Percentiles rank a stretch among this genome's conserved stretches.
These are phyloP conservation scores for Sternarchorhynchus goeldii DNA, from an alignment of 2,797 vertebrate genomes.

Conservation along the genomic window DNA sequence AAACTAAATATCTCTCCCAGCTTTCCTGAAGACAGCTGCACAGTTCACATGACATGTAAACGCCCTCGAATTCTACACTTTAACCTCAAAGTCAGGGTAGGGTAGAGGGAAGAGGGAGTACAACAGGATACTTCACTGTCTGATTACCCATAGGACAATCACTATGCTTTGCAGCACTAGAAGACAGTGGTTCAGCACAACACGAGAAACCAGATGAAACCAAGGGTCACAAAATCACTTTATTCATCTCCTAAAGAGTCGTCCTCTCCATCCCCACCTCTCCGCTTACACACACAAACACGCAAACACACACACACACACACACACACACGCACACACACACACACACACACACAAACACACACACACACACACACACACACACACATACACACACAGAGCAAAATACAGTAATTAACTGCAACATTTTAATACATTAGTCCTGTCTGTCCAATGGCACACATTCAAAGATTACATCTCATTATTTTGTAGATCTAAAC, in stretches of 20 bases:
- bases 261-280: too few relatives aligned
- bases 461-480: constrained; percentile 50
- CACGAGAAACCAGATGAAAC: not conserved
- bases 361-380: not conserved
- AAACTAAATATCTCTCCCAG: too few relatives aligned
- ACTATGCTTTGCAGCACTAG: not conserved
- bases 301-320: too few relatives aligned
- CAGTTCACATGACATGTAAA: too few relatives aligned
- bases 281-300: too few relatives aligned
- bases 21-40: too few relatives aligned
- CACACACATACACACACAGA: constrained; percentile 13
- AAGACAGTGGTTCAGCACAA: not conserved
- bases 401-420: constrained; percentile 50
- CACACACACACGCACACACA: too few relatives aligned
- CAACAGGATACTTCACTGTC: too few relatives aligned
- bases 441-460: constrained; percentile 39
- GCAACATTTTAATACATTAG: constrained; percentile 45
- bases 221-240: constrained; percentile 22
- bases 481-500: constrained; percentile 52
- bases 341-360: not conserved
- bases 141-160: too few relatives aligned
- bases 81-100: too few relatives aligned
- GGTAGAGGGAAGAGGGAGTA: too few relatives aligned
- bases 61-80: too few relatives aligned
- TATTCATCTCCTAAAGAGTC: constrained; percentile 31